Evolutionary conservation across 2,113 vertebrate species (phyloP), one percentile per base, ranked within the genome.

Genomic region (Uria lomvia): DNA sequence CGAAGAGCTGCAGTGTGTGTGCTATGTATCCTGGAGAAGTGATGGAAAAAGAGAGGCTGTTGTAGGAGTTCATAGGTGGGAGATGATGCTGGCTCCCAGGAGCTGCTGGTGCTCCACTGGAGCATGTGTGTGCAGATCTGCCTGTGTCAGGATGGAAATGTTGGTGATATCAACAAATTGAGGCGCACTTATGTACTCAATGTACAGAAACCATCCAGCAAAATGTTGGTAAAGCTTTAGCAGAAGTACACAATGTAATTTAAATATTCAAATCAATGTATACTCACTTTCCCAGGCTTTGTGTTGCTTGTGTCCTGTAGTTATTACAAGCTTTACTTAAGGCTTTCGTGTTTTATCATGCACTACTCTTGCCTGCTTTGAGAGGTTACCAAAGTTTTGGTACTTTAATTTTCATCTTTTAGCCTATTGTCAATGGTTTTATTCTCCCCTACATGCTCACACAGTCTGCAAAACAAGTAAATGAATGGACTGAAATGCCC

Each of bases 111-210:
- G 27, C 50, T 83, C 24, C 9, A 0, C 50, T 26, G 36, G n/a
- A 32, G 50, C 21, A 0, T 23, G 1, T 4, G 9, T 11, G 6
- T 36, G 27, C 40, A 30, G n/a, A 17, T 65, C 21, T 47, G 30
- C 21, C n/a, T 55, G 21, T 12, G 30, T 7, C 27, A 5, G 56
- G 10, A 8, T 6, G 19, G 55, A n/a, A 56, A 9, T 3, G 16
- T 29, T 68, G 29, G 12, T 53, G 16, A 32, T 68, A 4, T 5
- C 12, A 23, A 2, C 40, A 42, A 8, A 12, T 18, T 16, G 40
- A 15, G 8, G 53, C 20, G 5, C 30, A 2, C 22, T 19, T n/a
- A 1, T 5, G 7, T 36, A 7, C 56, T 63, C 12, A 3, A 0
- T 6, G 9, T 65, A 14, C 38, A 42, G 56, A 53, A 42, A 23